phyloP scores from a whole-genome alignment of 2,797 vertebrate genomes.

The Pangasius larnaudii region DNA sequence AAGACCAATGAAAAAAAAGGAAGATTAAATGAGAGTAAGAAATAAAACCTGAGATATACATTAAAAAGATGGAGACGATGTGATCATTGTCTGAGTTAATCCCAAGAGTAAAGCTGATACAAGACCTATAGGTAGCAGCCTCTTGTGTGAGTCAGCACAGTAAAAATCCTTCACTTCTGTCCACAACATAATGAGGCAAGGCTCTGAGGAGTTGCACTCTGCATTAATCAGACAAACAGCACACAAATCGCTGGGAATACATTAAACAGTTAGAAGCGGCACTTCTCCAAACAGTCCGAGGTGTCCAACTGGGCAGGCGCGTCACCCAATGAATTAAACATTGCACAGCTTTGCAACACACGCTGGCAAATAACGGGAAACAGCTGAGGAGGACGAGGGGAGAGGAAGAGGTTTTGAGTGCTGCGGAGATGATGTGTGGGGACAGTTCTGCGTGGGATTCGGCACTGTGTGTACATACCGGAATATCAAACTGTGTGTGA shows the following conservation, averaged over 20 bases:
- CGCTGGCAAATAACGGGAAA: constrained; percentile 55
- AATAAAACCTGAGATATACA: background rate
- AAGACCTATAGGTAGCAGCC: constrained; percentile 12
- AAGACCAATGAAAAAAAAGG: constrained; percentile 20
- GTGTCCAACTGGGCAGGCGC: constrained; percentile 72
- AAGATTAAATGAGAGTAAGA: background rate
- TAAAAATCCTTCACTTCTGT: constrained; percentile 33
- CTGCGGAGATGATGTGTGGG: constrained; percentile 40
- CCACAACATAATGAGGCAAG: constrained; percentile 44
- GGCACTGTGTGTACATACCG: constrained; percentile 18
- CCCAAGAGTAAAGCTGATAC: constrained; percentile 12
- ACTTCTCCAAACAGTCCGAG: constrained; percentile 76
- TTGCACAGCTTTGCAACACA: constrained; percentile 51
- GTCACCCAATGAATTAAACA: constrained; percentile 76
- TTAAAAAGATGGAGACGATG: background rate
- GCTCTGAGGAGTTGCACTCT: constrained; percentile 59
- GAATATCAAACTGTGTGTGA: constrained; percentile 30
- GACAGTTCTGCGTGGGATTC: constrained; percentile 41
- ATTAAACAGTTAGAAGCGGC: constrained; percentile 78
- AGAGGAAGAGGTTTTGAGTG: constrained; percentile 38
- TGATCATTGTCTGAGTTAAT: background rate
- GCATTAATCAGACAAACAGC: constrained; percentile 78
- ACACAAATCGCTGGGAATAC: constrained; percentile 77
- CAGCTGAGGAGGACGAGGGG: constrained; percentile 60
- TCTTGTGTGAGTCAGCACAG: constrained; percentile 50